Base-by-base conservation (phyloP, 2,797 vertebrate species). In the Serranus cabrilla region DNA sequence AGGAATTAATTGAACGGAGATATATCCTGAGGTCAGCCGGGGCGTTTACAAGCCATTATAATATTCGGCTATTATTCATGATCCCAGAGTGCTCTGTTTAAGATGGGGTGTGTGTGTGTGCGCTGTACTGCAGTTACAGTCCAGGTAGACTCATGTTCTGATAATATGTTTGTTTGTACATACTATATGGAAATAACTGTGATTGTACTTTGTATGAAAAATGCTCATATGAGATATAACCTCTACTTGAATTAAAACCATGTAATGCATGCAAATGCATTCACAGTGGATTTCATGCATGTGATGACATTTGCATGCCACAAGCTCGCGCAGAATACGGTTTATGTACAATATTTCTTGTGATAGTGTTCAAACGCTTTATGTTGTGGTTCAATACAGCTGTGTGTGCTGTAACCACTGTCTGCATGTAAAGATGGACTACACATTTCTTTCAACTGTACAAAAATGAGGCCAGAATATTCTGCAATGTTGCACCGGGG, bases 261-360 rank as follows among this genome's bases (percentile, higher is more conserved):
- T 74, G 34, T 70, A 76, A 86, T 71, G n/a, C 47, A 81, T 84
- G 77, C 67, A 81, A 79, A 83, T 64, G 43, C 18, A 77, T 66
- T 76, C 37, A 71, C 21, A 37, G 42, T 64, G 39, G 39, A 55
- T 50, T 61, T 80, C 67, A 65, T 2, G 31, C 23, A 59, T 49
- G 57, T 63, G 31, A 18, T 67, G 31, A 42, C 39, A 70, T 21
- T 43, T 83, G 63, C 9, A 54, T 37, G 72, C 79, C 11, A 52
- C 20, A n/a, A 60, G 59, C 54, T 0, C 49, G 25, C 45, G 21
- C n/a, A 46, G 2, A 13, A 51, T 10, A 47, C 42, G 18, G n/a
- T 77, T 73, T 82, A 67, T 56, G 9, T 46, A 45, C 65, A 76
- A 62, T 85, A 83, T 74, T 56, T 76, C 56, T 46, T 46, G 56